Base-by-base conservation (phyloP, 2,888 invertebrate genomes). In the Eumerus sabulonum region DNA sequence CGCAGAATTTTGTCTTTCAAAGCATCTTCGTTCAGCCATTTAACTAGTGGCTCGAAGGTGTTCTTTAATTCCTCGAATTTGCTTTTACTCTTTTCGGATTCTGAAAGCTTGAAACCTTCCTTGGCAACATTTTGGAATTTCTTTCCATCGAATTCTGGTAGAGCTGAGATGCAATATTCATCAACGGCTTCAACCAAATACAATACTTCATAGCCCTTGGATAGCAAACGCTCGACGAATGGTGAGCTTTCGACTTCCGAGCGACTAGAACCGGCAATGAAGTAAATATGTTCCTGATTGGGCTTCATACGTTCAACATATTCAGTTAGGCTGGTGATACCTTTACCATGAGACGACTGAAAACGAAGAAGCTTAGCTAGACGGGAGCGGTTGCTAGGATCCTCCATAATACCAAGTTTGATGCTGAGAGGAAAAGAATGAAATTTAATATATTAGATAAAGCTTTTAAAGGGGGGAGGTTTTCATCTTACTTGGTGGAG, bases 111-210 rank as follows among this genome's bases (percentile, higher is more conserved):
- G 87, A 99, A 94, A 36, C 98, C 98, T 91, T 99, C 99, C 90
- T 99, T 99, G 84, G 99, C 99, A 62, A 98, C 97, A 89, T 99
- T 99, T 90, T 98, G 98, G 95, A 99, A 99, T 90, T 98, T 99
- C 91, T 98, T 97, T 63, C 98, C 97, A 85, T 99, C 99, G 90
- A 96, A 99, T 90, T 99, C 99, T 1, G 99, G 98, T 88, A 99
- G 91, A 50, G 98, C 94, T 57, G 97, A 96, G 84, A 99, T 95
- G 84, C 96, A 94, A 90, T 99, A 99, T 90, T 99, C 99, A 90
- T 99, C 99, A 53, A 99, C 98, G 36, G 99, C 96, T 90, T 99
- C 99, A 9, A 94, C 93, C 57, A 99, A 91, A 88, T 94, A 98
- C 79, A 99, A 90, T 67, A 98, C 97, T 91, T 99, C 99, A 89